Base-by-base conservation (phyloP, 2,888 invertebrate species). In the Ferdinandea cuprea region DNA sequence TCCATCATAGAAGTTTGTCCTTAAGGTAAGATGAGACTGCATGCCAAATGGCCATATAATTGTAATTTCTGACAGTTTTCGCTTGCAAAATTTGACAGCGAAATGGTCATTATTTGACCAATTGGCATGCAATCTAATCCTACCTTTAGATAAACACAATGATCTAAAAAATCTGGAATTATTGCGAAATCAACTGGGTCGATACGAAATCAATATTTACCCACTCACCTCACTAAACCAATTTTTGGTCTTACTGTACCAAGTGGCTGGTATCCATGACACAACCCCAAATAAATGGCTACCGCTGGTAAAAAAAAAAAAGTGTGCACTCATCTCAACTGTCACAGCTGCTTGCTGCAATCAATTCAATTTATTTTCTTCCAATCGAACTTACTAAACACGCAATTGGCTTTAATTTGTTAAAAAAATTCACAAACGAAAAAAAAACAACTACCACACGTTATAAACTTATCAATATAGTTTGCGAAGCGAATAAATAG, bases 261-360 rank as follows among this genome's bases (percentile, higher is more conserved):
- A 1, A 13, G 0, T 19, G 11, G 17, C 19, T 1, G 4, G 11
- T 8, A 44, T 17, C 17, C 3, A 2, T 25, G 7, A 7, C 17
- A 17, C 17, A 44, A 9, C 2, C 9, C 1, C 11, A n/a, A 58
- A 50, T 46, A 19, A 59, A 48, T 59, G 58, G 58, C 30, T 40
- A 35, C 9, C 54, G 32, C 30, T 4, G 37, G 1, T 25, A 35
- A 1, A 25, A 56, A 46, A 11, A 46, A 56, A 69, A 35, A 28
- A 37, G 3, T 61, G 30, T 71, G 69, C 61, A 61, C 40, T 48
- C 19, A 40, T 13, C 32, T 19, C 37, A 56, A 19, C 73, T 65
- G 65, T 65, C 73, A 42, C 44, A 74, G 40, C 65, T 66, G 65
- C 74, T 50, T 66, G 65, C 74, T 50, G 65, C 50, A 58, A 66